Evolutionary conservation across 92 coral and sea anemone species (phyloP).

Genomic region (Zoanthus sociatus): DNA sequence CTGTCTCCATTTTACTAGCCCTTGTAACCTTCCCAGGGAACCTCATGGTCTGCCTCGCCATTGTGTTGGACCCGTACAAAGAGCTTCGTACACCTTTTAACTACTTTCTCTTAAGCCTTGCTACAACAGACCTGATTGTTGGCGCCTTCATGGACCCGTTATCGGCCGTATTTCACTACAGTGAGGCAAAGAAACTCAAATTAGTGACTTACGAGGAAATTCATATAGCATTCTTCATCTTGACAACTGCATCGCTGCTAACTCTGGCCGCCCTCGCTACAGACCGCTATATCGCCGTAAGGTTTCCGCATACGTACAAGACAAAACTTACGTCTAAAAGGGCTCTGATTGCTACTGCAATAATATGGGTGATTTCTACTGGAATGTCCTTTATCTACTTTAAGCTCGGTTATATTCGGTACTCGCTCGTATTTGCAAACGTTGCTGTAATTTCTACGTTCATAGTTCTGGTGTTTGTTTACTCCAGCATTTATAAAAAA

Average conservation of each 20-base stretch:
- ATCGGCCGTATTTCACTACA: slow-evolving; percentile 74
- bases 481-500: slow-evolving; percentile 69
- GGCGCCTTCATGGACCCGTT: slow-evolving; percentile 86
- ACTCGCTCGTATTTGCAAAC: slow-evolving; percentile 84
- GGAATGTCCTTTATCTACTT: slow-evolving; percentile 73
- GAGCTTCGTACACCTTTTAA: slow-evolving; percentile 87
- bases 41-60: slow-evolving; percentile 79
- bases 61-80: slow-evolving; percentile 82
- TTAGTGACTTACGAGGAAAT: slow-evolving; percentile 68
- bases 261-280: slow-evolving; percentile 79
- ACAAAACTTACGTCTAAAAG: slow-evolving; percentile 65
- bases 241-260: slow-evolving; percentile 84
- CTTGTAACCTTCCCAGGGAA: slow-evolving; percentile 87
- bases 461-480: slow-evolving; percentile 78
- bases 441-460: slow-evolving; percentile 85
- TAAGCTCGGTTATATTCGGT: slow-evolving; percentile 75
- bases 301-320: slow-evolving; percentile 74
- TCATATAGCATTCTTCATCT: slow-evolving; percentile 76
- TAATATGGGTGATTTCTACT: slow-evolving; percentile 78
- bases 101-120: slow-evolving; percentile 80
- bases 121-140: slow-evolving; percentile 84
- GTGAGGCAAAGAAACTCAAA: slow-evolving; percentile 69
- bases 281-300: slow-evolving; percentile 87
- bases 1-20: slow-evolving; percentile 67
- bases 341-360: slow-evolving; percentile 62